A percentile compares a stretch with the other conserved stretches of the same genome.
phyloP scores from a whole-genome alignment of 2,797 vertebrate species.

The Eidolon dupreanum region DNA sequence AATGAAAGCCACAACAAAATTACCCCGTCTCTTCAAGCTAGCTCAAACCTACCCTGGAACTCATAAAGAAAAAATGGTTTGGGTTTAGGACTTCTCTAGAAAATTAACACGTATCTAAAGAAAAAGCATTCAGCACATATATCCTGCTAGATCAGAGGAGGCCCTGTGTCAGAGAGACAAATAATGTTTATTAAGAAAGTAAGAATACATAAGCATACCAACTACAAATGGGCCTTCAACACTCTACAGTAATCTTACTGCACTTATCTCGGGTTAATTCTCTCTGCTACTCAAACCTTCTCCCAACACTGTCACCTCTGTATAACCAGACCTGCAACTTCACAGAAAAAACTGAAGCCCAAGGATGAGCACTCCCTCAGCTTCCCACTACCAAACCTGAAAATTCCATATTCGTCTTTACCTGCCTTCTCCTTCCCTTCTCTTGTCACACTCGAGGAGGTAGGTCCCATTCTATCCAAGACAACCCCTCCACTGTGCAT shows the following conservation, averaged over 20 bases:
- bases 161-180: neutral
- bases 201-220: no score
- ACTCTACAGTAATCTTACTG: neutral
- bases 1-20: neutral
- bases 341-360: neutral
- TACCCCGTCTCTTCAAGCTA: neutral
- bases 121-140: neutral
- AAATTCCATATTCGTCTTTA: neutral
- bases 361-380: neutral
- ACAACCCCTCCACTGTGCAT: neutral
- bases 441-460: neutral
- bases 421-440: neutral
- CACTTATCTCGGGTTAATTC: neutral
- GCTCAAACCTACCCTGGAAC: neutral
- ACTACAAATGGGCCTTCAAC: neutral
- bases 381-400: neutral
- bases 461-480: neutral
- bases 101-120: neutral
- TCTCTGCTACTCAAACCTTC: neutral
- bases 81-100: neutral
- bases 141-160: neutral
- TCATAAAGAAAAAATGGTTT: neutral
- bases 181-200: neutral
- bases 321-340: neutral
- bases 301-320: neutral